Conservation (phyloP, 2,888 invertebrate genomes). For the Catocala fraxini region DNA sequence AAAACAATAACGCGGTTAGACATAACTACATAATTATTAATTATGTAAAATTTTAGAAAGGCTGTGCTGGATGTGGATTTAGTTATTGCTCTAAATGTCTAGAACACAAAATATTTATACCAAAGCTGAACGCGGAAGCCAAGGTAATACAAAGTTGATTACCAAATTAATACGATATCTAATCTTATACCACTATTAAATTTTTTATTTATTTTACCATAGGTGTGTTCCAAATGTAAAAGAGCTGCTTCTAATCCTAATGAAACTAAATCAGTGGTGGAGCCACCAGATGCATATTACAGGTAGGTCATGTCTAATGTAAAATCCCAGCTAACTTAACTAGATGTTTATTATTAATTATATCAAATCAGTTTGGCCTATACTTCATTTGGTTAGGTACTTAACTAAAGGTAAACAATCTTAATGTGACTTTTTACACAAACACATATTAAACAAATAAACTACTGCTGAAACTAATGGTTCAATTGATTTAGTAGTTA, state of each 20-base stretch:
- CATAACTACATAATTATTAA: background rate
- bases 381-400: too few species aligned
- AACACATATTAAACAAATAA: too few species aligned
- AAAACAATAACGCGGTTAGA: constrained; percentile 30
- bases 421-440: too few species aligned
- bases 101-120: constrained; percentile 90
- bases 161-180: too few species aligned
- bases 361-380: background rate
- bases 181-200: background rate
- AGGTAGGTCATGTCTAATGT: constrained; percentile 71
- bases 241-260: constrained; percentile 44
- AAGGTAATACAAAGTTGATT: constrained; percentile 84
- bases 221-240: constrained; percentile 80
- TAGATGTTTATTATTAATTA: too few species aligned
- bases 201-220: constrained; percentile 4
- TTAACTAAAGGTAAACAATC: too few species aligned
- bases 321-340: too few species aligned
- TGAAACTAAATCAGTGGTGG: constrained; percentile 50
- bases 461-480: too few species aligned
- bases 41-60: constrained; percentile 88
- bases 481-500: too few species aligned
- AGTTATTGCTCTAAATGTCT: constrained; percentile 95
- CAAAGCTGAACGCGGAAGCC: constrained; percentile 88
- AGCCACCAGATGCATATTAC: constrained; percentile 87
- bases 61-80: constrained; percentile 94